Evolutionary conservation across 2,888 invertebrate species (phyloP).

Genomic region (Cacoxenus indagator): DNA sequence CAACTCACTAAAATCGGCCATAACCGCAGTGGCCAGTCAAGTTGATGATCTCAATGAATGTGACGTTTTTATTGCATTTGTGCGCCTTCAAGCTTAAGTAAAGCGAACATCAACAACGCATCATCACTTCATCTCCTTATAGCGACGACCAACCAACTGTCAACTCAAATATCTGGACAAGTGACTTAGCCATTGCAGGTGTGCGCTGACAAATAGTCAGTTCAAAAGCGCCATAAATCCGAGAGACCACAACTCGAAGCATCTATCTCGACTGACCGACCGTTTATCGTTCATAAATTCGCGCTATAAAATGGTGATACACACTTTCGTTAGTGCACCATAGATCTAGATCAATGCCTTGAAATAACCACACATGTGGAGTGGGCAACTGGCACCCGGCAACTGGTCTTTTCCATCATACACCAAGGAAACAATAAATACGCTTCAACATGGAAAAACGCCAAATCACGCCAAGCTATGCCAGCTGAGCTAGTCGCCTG

Average conservation of each 20-base stretch:
- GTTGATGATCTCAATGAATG: constrained; percentile 58
- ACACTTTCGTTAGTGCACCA: not conserved
- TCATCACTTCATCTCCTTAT: not conserved
- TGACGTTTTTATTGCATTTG: constrained; percentile 40
- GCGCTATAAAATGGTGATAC: not conserved
- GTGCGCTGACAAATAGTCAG: not conserved
- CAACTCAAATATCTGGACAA: not conserved
- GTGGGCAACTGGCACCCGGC: not conserved
- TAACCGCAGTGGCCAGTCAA: constrained; percentile 40
- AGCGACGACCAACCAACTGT: constrained; percentile 11
- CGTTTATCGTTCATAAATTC: constrained; percentile 13
- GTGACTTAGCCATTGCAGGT: not conserved
- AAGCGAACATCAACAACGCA: not conserved
- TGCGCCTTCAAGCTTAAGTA: constrained; percentile 20
- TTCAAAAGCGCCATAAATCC: not conserved
- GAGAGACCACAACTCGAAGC: not conserved
- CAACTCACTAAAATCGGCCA: constrained; percentile 23
- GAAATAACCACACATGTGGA: not conserved
- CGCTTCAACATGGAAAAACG: too few species aligned
- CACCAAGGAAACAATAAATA: constrained; percentile 15
- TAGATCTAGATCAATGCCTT: constrained; percentile 16
- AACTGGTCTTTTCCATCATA: not conserved
- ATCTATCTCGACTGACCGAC: not conserved
- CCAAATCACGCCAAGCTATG: too few species aligned
- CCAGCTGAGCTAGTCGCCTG: too few species aligned